Evolutionary conservation across 2,888 invertebrate species (phyloP).

Genomic region (Sipunculus nudus): DNA sequence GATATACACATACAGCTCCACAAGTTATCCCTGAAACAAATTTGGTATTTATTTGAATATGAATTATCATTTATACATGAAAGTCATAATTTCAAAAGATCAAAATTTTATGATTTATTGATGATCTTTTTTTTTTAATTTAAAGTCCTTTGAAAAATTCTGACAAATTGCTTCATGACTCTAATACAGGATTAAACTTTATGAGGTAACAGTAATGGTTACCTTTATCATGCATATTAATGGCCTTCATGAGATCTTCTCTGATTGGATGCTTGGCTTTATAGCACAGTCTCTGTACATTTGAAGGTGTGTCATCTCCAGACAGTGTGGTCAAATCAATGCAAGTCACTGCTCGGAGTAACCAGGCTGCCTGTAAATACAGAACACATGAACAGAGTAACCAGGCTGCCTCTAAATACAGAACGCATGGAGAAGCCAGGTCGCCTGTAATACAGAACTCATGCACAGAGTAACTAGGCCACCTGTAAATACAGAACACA

Average conservation of each 20-base stretch:
- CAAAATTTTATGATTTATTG: neutral
- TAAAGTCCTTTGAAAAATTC: too few species aligned
- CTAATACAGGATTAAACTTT: too few species aligned
- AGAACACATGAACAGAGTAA: neutral
- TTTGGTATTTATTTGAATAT: neutral
- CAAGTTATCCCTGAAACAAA: conserved; percentile 69
- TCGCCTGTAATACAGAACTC: neutral
- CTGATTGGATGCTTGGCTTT: conserved; percentile 74
- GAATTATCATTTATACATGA: neutral
- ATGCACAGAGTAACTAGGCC: too few species aligned
- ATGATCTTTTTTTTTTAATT: too few species aligned
- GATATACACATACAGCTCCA: conserved; percentile 97
- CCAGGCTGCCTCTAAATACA: too few species aligned
- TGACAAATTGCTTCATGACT: too few species aligned
- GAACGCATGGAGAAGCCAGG: neutral
- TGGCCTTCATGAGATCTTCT: conserved; percentile 59
- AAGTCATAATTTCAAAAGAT: neutral
- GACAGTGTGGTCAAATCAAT: conserved; percentile 94
- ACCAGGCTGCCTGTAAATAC: conserved; percentile 71
- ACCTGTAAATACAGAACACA: too few species aligned
- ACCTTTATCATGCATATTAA: conserved; percentile 58
- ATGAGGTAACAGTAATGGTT: conserved; percentile 5
- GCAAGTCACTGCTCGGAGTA: conserved; percentile 82
- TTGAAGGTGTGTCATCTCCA: conserved; percentile 75
- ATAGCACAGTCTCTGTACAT: conserved; percentile 82